Evolutionary conservation across 2,888 invertebrate species (phyloP).

Genomic region (Scaptomyza parva): DNA sequence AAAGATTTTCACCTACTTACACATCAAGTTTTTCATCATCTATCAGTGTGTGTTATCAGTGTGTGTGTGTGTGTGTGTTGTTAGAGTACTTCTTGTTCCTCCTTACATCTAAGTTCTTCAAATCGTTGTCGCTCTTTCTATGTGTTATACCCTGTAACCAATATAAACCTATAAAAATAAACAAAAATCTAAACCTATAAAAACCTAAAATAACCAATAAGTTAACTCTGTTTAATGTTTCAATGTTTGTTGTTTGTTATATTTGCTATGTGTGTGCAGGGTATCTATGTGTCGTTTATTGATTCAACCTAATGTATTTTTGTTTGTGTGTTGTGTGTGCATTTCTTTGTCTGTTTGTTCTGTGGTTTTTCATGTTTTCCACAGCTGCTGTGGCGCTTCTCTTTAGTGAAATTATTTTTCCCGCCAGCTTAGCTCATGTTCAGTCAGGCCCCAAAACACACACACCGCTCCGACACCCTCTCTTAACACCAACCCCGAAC

Average conservation of each 20-base stretch:
- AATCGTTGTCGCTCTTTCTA: not conserved
- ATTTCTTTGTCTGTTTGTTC: slow-evolving; percentile 48
- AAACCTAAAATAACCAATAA: not conserved
- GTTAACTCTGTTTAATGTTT: not conserved
- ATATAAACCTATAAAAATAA: not conserved
- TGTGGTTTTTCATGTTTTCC: slow-evolving; percentile 66
- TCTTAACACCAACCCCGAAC: not conserved
- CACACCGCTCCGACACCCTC: too few species aligned
- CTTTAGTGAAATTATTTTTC: slow-evolving; percentile 57
- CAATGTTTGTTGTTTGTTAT: not conserved
- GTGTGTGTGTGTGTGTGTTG: slow-evolving; percentile 32
- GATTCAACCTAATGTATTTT: not conserved
- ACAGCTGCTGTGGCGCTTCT: slow-evolving; percentile 61
- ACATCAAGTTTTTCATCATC: slow-evolving; percentile 38
- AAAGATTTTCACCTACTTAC: slow-evolving; percentile 69
- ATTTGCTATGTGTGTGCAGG: slow-evolving; percentile 3
- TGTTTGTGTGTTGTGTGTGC: slow-evolving; percentile 14
- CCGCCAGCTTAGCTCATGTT: slow-evolving; percentile 62
- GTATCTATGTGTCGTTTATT: slow-evolving; percentile 21
- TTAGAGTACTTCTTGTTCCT: slow-evolving; percentile 12
- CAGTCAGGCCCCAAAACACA: slow-evolving; percentile 35
- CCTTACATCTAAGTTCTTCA: not conserved
- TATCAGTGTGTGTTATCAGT: slow-evolving; percentile 21
- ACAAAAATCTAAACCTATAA: not conserved
- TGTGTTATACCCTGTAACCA: slow-evolving; percentile 14